Evolutionary conservation across 2,888 invertebrate genomes (phyloP).

Genomic region (Bellardia bayeri): DNA sequence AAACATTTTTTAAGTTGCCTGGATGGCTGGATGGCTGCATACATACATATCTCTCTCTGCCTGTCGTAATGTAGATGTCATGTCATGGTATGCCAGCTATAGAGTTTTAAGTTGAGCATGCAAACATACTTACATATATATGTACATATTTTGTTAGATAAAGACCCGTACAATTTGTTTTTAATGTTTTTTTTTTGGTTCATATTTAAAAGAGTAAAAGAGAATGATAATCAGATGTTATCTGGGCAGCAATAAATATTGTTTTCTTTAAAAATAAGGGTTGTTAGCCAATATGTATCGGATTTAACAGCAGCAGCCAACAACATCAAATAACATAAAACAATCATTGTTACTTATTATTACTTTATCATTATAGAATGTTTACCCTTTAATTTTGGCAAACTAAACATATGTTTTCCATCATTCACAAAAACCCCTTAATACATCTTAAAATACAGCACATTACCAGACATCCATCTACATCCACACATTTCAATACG

Average conservation of each 20-base stretch:
- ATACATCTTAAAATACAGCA: background rate
- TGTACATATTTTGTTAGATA: conserved; percentile 56
- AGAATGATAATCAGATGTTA: conserved; percentile 72
- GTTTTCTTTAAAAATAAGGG: conserved; percentile 59
- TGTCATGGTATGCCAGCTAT: conserved; percentile 55
- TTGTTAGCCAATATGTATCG: conserved; percentile 62
- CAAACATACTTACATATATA: background rate
- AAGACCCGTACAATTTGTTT: conserved; percentile 72
- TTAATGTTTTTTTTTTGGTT: background rate
- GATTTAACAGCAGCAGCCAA: conserved; percentile 35
- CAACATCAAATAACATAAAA: conserved; percentile 47
- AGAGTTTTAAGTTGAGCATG: background rate
- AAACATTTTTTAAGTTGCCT: conserved; percentile 27
- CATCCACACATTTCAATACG: conserved; percentile 18
- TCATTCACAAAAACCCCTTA: conserved; percentile 2
- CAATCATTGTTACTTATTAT: conserved; percentile 50
- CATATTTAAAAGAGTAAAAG: background rate
- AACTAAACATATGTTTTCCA: conserved; percentile 60
- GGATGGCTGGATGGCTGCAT: background rate
- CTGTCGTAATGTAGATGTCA: conserved; percentile 60
- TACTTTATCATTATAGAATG: conserved; percentile 46
- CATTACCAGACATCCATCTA: background rate
- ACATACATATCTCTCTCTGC: background rate
- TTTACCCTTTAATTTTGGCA: conserved; percentile 68
- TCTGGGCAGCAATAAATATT: conserved; percentile 58